Conservation (phyloP, 2,888 invertebrate species). For the Drosophila prostipennis region DNA sequence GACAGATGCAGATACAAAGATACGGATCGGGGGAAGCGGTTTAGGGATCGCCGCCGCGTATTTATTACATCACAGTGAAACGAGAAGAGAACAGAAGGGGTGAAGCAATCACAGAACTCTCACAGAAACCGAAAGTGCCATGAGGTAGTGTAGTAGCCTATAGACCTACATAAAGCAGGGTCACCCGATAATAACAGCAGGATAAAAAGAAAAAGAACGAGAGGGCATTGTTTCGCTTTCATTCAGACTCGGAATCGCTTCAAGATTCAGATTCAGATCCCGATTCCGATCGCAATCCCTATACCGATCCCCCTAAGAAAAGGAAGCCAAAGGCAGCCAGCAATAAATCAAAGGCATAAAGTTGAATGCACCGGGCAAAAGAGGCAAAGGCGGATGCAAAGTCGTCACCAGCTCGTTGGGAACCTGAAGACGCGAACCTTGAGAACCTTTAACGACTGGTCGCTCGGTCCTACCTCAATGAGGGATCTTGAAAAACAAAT, state of each 20-base stretch:
- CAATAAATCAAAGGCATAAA: conserved; percentile 79
- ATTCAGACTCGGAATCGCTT: conserved; percentile 55
- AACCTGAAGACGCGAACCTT: conserved; percentile 52
- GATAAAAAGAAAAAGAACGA: conserved; percentile 21
- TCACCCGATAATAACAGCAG: conserved; percentile 19
- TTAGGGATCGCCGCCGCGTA: conserved; percentile 58
- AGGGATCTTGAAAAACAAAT: conserved; percentile 65
- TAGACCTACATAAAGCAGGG: conserved; percentile 73
- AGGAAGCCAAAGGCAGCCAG: conserved; percentile 49
- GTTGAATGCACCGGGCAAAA: conserved; percentile 67
- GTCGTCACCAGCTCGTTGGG: conserved; percentile 64
- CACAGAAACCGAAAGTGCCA: conserved; percentile 77
- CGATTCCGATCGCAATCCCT: background rate
- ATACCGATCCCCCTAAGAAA: conserved; percentile 39
- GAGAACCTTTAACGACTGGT: conserved; percentile 46
- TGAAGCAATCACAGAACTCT: conserved; percentile 48
- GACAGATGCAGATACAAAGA: conserved; percentile 32
- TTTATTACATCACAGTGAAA: conserved; percentile 72
- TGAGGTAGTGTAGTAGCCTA: conserved; percentile 64
- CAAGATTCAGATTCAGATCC: conserved; percentile 21
- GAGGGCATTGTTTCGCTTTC: conserved; percentile 80
- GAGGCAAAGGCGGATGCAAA: conserved; percentile 69
- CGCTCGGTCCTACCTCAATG: conserved; percentile 60
- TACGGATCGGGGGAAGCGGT: conserved; percentile 26
- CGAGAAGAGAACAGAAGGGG: conserved; percentile 37